Evolutionary conservation across 2,888 invertebrate species (phyloP), one percentile per base, ranked within the genome.

Genomic region (Epistrophe eligans): DNA sequence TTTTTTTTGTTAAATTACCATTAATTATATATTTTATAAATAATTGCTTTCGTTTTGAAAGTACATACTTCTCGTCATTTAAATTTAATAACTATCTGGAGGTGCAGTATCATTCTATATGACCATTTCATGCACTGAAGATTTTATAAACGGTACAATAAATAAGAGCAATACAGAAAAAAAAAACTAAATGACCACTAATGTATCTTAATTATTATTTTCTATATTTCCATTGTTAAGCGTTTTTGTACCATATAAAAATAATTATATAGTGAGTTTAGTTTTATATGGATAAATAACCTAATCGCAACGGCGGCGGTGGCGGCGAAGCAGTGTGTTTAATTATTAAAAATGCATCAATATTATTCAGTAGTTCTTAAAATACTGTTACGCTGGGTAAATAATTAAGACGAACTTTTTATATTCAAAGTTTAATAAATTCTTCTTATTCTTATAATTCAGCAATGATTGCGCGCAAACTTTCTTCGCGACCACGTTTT

Each of bases 231-330:
- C 7, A 50, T 60, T 55, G 55, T 50, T 74, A 11, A n/a, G 4
- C 4, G 28, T 74, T 35, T 62, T 24, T 58, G 64, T 40, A 19
- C 57, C 10, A 74, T 67, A 60, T 35, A 48, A 52, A 67, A 38
- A 8, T 38, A 58, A 58, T 67, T 43, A 67, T 19, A 40, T 48
- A 19, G 66, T 15, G 19, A 52, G 24, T 52, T 52, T 38, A 38
- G 35, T 67, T 74, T 74, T 60, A 80, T 24, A 80, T 62, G 80
- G 67, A 50, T 52, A 52, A 80, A 43, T 60, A 62, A 80, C 17
- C 67, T 70, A 74, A 74, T 60, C 70, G 77, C 8, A 9, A 6
- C 4, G 32, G 32, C 7, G 24, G 32, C 9, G 7, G 35, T 9
- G 32, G 32, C 7, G 24, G 32, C 9, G 7, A 9, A 8, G 35